Percentiles rank a stretch among this genome's conserved stretches.
phyloP scores from a whole-genome alignment of 2,888 invertebrate species.

The Thumatha senex region DNA sequence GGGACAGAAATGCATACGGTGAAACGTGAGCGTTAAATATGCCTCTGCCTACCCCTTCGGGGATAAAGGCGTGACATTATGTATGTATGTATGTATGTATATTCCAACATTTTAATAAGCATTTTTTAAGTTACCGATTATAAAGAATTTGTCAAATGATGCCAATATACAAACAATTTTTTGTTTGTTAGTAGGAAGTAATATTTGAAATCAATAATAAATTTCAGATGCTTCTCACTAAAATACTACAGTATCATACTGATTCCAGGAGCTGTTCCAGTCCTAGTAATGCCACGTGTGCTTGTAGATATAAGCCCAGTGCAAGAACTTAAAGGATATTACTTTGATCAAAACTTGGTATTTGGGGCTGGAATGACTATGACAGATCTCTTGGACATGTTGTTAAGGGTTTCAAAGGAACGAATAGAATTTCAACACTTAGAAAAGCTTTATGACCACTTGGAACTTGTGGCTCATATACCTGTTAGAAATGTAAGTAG shows the following conservation, averaged over 20 bases:
- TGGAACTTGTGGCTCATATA: conserved; percentile 87
- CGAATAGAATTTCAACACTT: conserved; percentile 83
- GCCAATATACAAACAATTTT: no score
- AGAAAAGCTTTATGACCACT: conserved; percentile 83
- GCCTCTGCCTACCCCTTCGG: no score
- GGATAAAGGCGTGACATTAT: no score
- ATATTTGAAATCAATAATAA: no score
- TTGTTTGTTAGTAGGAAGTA: no score
- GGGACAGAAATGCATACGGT: no score
- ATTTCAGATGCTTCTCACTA: no score
- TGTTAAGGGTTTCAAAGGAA: conserved; percentile 53
- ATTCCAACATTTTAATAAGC: no score
- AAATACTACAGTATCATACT: not conserved
- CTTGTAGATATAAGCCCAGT: conserved; percentile 86
- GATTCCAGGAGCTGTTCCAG: conserved; percentile 68
- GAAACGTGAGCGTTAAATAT: no score
- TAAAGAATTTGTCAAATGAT: no score
- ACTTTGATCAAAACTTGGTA: conserved; percentile 68
- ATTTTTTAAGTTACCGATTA: no score
- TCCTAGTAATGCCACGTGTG: conserved; percentile 65
- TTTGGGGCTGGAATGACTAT: conserved; percentile 85
- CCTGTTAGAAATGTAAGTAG: conserved; percentile 88
- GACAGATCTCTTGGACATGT: conserved; percentile 79
- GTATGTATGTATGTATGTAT: no score
- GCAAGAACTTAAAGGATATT: conserved; percentile 76